Evolutionary conservation across 2,113 vertebrate genomes (phyloP), one percentile per base, ranked within the genome.

Genomic region (Leptodactylus fuscus): DNA sequence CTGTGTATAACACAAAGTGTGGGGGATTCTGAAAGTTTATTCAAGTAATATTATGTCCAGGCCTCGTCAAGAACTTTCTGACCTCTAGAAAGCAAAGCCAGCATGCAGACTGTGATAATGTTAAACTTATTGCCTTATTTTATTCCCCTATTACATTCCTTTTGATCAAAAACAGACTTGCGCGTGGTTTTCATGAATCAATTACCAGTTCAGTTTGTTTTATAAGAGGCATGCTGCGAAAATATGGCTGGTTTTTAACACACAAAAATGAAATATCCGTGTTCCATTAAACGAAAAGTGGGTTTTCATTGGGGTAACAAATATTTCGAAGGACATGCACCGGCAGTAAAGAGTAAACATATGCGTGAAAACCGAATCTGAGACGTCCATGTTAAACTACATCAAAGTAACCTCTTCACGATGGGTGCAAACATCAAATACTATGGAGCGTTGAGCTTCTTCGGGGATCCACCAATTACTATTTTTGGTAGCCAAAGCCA

Each of bases 181-280:
- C 34, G 81, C 69, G 81, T 82, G 81, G 60, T 82, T 82, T 82
- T 70, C 62, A 82, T 82, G 48, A 82, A 82, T 70, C 81, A 67
- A 70, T 82, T 82, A 82, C 81, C 49, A 82, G 36, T 51, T 70
- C 65, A 71, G 81, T 51, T 51, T 71, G 62, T 51, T 82, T 82
- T 82, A 82, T 81, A 69, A 67, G 29, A 81, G 80, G 18, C 80
- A 81, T 70, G 65, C 41, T 51, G 60, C 27, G 41, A 69, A 69
- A 81, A 81, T 81, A 81, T 70, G 60, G 51, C 24, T 24, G 34
- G 12, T 70, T 81, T 65, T 51, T 81, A 70, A 53, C 81, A n/a
- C 60, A 70, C 44, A 70, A 69, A 49, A 51, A 82, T 82, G 44
- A 82, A 82, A 71, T 80, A 69, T 70, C 65, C 46, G 22, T 48